These are phyloP conservation scores for Karalla daura DNA, from an alignment of 2,797 vertebrate species.

Conservation along the genomic window DNA sequence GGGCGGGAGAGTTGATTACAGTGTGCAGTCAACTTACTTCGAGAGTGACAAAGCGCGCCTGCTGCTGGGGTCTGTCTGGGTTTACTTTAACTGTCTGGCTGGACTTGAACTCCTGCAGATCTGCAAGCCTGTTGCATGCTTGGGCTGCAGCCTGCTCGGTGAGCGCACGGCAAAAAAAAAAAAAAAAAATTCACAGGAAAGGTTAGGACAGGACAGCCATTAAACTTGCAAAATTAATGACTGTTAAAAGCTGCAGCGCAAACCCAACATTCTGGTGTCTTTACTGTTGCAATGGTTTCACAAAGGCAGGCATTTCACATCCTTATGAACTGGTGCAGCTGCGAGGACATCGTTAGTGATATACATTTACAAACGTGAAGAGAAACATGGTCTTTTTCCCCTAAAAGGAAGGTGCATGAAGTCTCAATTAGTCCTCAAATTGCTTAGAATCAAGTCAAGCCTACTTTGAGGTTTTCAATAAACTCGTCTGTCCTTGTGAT, in stretches of 20 bases:
- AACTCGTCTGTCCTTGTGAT: too few relatives aligned
- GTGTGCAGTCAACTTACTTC: constrained; percentile 87
- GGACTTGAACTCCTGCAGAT: constrained; percentile 84
- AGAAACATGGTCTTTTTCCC: too few relatives aligned
- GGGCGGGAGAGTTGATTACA: background rate
- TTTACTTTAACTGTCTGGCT: constrained; percentile 91
- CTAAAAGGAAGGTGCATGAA: too few relatives aligned
- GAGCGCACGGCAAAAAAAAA: constrained; percentile 48
- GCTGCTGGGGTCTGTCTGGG: constrained; percentile 91
- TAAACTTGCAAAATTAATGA: constrained; percentile 15
- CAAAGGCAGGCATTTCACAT: background rate
- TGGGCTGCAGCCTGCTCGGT: constrained; percentile 82
- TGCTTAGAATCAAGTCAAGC: too few relatives aligned
- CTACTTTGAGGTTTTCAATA: too few relatives aligned
- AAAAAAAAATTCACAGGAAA: constrained; percentile 20
- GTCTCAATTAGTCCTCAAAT: too few relatives aligned
- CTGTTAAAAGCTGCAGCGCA: background rate
- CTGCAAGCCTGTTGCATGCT: constrained; percentile 81
- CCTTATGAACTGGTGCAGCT: too few relatives aligned
- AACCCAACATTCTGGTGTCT: background rate
- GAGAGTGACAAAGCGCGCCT: constrained; percentile 85
- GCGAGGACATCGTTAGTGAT: too few relatives aligned
- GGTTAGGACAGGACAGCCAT: constrained; percentile 8
- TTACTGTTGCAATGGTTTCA: background rate
- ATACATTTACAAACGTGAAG: too few relatives aligned